Conservation (phyloP, 2,113 vertebrate species). For the Geococcyx californianus region DNA sequence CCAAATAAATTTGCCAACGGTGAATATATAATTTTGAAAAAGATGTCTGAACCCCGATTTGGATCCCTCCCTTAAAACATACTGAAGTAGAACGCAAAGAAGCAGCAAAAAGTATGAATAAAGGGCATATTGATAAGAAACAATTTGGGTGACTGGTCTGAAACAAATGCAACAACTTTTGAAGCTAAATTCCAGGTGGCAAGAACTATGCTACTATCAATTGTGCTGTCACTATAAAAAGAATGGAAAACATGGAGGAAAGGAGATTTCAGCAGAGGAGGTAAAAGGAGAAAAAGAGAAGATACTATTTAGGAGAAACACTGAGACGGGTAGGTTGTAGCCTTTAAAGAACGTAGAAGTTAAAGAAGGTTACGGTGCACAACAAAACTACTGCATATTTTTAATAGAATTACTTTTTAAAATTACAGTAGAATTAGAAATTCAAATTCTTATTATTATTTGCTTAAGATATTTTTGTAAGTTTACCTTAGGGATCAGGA, state of each 20-base stretch:
- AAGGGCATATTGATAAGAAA: neutral
- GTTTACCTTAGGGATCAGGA: neutral
- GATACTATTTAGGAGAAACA: neutral
- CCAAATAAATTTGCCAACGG: neutral
- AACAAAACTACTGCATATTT: neutral
- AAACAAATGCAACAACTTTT: neutral
- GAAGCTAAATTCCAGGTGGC: neutral
- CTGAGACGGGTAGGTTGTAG: neutral
- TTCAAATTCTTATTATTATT: neutral
- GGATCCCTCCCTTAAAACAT: neutral
- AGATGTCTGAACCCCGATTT: neutral
- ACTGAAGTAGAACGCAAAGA: neutral
- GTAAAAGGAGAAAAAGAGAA: neutral
- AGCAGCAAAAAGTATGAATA: neutral
- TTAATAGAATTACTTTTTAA: neutral
- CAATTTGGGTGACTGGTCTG: neutral
- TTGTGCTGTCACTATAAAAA: neutral
- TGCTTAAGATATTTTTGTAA: neutral
- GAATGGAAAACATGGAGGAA: neutral
- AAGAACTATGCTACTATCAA: neutral
- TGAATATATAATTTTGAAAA: neutral
- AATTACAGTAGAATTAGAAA: neutral
- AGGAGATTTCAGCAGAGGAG: neutral
- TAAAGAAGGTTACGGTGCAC: neutral
- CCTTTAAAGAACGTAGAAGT: neutral